A percentile compares a stretch with the other conserved stretches of the same genome.
Conservation (phyloP, 2,113 vertebrate species). For the Anseranas semipalmata region DNA sequence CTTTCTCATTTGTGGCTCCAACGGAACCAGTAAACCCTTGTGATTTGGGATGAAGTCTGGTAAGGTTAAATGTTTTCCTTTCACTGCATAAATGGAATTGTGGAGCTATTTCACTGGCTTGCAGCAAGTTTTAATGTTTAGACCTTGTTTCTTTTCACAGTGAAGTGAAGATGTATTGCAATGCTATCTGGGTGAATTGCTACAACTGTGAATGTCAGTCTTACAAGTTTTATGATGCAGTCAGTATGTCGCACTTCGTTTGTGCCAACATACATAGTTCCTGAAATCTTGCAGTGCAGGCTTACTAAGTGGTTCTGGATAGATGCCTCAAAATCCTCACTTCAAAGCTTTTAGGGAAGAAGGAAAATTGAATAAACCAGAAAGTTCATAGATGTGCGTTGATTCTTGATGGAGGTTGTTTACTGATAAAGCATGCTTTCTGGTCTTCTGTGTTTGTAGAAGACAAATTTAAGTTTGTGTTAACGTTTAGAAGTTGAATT, state of each 20-base stretch:
- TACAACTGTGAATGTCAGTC: not conserved
- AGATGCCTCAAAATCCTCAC: not conserved
- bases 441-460: not conserved
- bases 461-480: not conserved
- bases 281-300: not conserved
- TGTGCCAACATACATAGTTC: not conserved
- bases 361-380: not conserved
- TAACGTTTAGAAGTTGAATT: not conserved
- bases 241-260: not conserved
- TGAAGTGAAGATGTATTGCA: not conserved
- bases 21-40: not conserved
- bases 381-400: not conserved
- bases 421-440: not conserved
- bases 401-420: not conserved
- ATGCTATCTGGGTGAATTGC: not conserved
- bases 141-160: not conserved
- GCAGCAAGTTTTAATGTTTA: not conserved
- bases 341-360: not conserved
- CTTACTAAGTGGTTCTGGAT: not conserved
- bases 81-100: not conserved
- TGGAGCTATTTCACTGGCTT: not conserved
- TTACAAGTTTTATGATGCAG: not conserved
- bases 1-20: not conserved
- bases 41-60: not conserved
- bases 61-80: not conserved